Evolutionary conservation across 2,797 vertebrate genomes (phyloP), one percentile per base, ranked within the genome.

Genomic region (Urophycis tenuis): DNA sequence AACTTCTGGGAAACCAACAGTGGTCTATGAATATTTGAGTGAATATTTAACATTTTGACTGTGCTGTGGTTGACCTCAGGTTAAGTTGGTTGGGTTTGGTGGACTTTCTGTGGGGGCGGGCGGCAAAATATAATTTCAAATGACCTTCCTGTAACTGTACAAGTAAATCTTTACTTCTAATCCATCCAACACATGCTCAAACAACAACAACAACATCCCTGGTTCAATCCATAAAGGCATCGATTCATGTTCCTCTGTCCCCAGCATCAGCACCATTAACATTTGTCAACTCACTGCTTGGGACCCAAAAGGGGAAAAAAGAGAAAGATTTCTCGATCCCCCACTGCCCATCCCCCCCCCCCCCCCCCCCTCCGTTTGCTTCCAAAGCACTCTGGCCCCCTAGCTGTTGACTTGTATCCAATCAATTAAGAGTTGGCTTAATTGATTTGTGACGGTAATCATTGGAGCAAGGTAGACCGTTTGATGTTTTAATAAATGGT

Each of bases 401-500:
- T n/a, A 86, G 79, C 80, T 73, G 32, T 9, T 32, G 81, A 86
- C 78, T 87, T 77, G 78, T 76, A 84, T 78, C 83, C 84, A n/a
- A 88, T 88, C 85, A n/a, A 88, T 90, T 88, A 87, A 83, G 81
- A 75, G 25, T 85, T 84, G n/a, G 81, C 86, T 87, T 88, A 87
- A 91, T 90, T 89, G 88, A 89, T 91, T 88, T 88, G 85, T 84
- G 87, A 84, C 88, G 87, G 87, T 90, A 87, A 90, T 90, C 89
- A 88, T 79, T 82, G 85, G 85, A 87, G 82, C 78, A 71, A 78
- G 82, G 78, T 69, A 3, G 71, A 83, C 76, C 80, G 85, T 85
- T n/a, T 91, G 88, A 90, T 91, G 85, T 89, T 89, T 89, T 90
- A 90, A 88, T 89, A 89, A 89, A 89, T 89, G 84, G 85, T 64